These are phyloP conservation scores for Burhinus bistriatus DNA, from an alignment of 2,113 vertebrate genomes.

Conservation along the genomic window DNA sequence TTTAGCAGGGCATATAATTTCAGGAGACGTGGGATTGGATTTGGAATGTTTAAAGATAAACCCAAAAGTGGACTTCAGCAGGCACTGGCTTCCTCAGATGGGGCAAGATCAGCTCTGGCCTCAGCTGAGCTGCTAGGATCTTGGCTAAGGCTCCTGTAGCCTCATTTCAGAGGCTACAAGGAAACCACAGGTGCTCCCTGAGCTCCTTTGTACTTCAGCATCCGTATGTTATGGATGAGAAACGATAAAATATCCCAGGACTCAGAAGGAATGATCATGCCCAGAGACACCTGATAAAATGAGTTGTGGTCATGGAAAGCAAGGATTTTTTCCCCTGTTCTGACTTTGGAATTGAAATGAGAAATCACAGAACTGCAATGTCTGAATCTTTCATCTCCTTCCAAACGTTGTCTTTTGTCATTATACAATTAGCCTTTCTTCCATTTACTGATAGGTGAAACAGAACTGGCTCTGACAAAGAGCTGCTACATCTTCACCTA, in stretches of 20 bases:
- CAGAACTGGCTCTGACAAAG: slow-evolving; percentile 18
- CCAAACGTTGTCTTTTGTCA: neutral
- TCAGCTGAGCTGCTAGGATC: neutral
- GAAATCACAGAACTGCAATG: slow-evolving; percentile 8
- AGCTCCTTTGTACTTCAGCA: slow-evolving; percentile 11
- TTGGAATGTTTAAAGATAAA: neutral
- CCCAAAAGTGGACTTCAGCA: neutral
- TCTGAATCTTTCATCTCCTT: slow-evolving; percentile 40
- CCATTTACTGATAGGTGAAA: neutral
- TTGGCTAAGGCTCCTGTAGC: neutral
- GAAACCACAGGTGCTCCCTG: slow-evolving; percentile 13
- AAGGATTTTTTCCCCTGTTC: neutral
- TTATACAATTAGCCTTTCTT: slow-evolving; percentile 32
- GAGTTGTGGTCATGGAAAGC: neutral
- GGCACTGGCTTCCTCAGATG: neutral
- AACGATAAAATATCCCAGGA: neutral
- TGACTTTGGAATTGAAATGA: neutral
- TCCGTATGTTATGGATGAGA: neutral
- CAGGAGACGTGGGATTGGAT: neutral
- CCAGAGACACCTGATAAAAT: neutral
- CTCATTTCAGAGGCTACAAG: neutral
- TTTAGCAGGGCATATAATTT: neutral
- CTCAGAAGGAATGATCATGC: neutral
- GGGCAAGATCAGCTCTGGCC: neutral
- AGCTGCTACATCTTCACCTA: slow-evolving; percentile 4